These are phyloP conservation scores for Gephyroberyx darwinii DNA, from an alignment of 2,797 vertebrate genomes.

Conservation along the genomic window DNA sequence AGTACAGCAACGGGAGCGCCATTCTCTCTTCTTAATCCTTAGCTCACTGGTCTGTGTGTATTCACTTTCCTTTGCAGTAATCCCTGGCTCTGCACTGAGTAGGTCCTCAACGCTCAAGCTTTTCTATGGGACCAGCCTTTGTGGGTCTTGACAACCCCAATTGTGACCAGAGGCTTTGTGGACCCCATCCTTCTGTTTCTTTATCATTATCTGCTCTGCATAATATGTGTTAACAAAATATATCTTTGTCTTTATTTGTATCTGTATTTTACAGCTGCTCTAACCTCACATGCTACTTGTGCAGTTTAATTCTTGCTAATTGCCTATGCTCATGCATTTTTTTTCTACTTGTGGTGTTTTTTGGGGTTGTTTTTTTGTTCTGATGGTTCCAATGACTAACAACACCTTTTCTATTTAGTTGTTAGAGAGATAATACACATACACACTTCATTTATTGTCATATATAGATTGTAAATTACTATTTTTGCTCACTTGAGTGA, in stretches of 20 bases:
- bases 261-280: slow-evolving; percentile 57
- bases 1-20: slow-evolving; percentile 37
- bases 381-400: slow-evolving; percentile 60
- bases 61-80: slow-evolving; percentile 97
- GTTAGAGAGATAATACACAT: slow-evolving; percentile 23
- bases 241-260: slow-evolving; percentile 32
- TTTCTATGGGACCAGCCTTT: slow-evolving; percentile 87
- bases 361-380: slow-evolving; percentile 15
- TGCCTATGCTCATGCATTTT: slow-evolving; percentile 31
- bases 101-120: slow-evolving; percentile 86
- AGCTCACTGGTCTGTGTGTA: slow-evolving; percentile 85
- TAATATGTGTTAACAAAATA: slow-evolving; percentile 51
- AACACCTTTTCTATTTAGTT: slow-evolving; percentile 41
- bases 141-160: slow-evolving; percentile 76
- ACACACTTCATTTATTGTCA: slow-evolving; percentile 10
- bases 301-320: slow-evolving; percentile 45
- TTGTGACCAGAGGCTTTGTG: slow-evolving; percentile 76
- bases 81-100: slow-evolving; percentile 99
- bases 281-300: slow-evolving; percentile 52
- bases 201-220: slow-evolving; percentile 64
- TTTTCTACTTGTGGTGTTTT: slow-evolving; percentile 37
- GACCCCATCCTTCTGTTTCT: slow-evolving; percentile 72
- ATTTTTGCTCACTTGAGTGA: slow-evolving; percentile 5
- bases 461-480: slow-evolving; percentile 9
- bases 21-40: slow-evolving; percentile 51